A percentile compares a stretch with the other conserved stretches of the same genome.
These are phyloP conservation scores for Sceloporus tristichus DNA, from an alignment of 2,113 vertebrate genomes.

Conservation along the genomic window DNA sequence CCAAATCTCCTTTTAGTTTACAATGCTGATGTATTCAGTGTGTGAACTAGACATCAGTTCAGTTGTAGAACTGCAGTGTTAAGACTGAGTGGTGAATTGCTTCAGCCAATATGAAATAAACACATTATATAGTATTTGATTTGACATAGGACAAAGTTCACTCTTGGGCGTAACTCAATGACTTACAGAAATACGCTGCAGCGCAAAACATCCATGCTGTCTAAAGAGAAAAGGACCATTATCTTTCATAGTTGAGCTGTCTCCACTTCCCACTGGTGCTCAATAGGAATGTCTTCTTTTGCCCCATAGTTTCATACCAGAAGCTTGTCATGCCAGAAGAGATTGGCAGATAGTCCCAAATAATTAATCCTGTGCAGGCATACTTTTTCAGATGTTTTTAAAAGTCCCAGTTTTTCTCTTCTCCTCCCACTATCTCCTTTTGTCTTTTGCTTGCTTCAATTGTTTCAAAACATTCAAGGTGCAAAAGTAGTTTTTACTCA, in stretches of 20 bases:
- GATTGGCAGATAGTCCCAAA: too few species aligned
- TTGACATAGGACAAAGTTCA: constrained; percentile 9
- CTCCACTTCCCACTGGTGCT: background rate
- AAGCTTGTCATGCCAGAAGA: background rate
- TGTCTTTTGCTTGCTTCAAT: too few species aligned
- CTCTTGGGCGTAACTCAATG: constrained; percentile 10
- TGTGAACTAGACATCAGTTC: background rate
- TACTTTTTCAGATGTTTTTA: too few species aligned
- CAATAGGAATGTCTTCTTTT: too few species aligned
- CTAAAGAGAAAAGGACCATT: background rate
- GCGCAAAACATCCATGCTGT: background rate
- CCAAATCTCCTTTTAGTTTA: background rate
- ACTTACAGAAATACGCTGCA: background rate
- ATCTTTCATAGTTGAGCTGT: background rate
- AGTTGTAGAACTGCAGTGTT: background rate
- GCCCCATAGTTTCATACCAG: too few species aligned
- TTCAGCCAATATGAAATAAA: background rate
- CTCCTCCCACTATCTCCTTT: too few species aligned
- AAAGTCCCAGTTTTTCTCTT: too few species aligned
- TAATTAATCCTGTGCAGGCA: too few species aligned
- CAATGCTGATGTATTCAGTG: background rate
- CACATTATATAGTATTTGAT: background rate
- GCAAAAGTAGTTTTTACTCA: too few species aligned
- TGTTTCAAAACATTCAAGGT: too few species aligned
- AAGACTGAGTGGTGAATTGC: background rate